Base-by-base conservation (phyloP, 2,113 vertebrate species). In the Centropus unirufus region DNA sequence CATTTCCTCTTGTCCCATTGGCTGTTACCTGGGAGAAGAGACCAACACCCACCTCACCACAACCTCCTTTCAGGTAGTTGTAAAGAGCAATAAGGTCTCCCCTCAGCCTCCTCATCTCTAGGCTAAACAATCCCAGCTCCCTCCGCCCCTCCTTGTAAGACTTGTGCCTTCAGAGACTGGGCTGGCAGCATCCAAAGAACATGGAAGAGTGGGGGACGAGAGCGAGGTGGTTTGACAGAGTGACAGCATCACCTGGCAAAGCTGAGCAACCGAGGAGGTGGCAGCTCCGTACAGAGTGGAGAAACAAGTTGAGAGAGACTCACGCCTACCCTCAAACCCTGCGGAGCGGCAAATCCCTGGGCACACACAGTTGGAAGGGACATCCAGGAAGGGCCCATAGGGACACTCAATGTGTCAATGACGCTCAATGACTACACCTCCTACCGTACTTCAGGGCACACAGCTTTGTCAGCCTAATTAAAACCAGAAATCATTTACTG, bases 401-500 rank as follows among this genome's bases (percentile, higher is more conserved):
- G 63, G 83, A 79, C 30, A 5, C 34, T 1, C n/a, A n/a, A n/a
- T n/a, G n/a, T n/a, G n/a, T n/a, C n/a, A n/a, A n/a, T n/a, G n/a
- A 7, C 24, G 5, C 62, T 91, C 62, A 76, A 79, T 42, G 70
- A 69, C 51, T 52, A 21, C 42, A 30, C 64, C 73, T 70, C 32
- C 58, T 59, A 46, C 85, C 12, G 69, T 6, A 47, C 83, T 55
- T 73, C 62, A 67, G 75, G 84, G 42, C 72, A 90, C 0, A 0
- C 24, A 66, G 26, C 18, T 12, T 69, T 81, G 62, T 79, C 89
- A 82, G 73, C 72, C 84, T 96, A 94, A 97, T 95, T 94, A 94
- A 97, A 96, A 82, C 36, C 74, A 87, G 91, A 57, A 91, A 91
- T 74, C 74, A 77, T 77, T 94, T 91, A 94, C 75, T 55, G 29